Evolutionary conservation across 2,113 vertebrate species (phyloP), one percentile per base, ranked within the genome.

Genomic region (Oreamnos americanus): DNA sequence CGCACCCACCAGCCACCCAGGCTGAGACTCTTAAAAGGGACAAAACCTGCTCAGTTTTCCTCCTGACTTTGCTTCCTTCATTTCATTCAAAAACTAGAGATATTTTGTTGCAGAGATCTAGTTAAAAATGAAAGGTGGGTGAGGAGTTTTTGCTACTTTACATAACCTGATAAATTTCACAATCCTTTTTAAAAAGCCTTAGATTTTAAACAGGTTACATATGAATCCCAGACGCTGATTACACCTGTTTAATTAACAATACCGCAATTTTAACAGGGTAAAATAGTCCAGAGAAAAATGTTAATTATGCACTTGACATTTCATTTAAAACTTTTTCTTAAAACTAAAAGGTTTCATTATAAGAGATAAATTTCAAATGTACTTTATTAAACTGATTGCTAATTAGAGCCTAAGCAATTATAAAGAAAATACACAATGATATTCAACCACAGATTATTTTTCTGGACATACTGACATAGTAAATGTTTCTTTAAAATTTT

Each of bases 261-360:
- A 96, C 64, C 9, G 79, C 76, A 87, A 82, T 92, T 83, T 97
- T 76, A 96, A 96, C 57, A 97, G 90, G 92, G 81, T 94, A 85
- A 96, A n/a, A 85, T 64, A 55, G 97, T 98, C 97, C 96, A 97
- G 43, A 95, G 96, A 95, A 98, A 98, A 98, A 98, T 98, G 98
- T 97, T 97, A 90, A 95, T 98, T 98, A 98, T 96, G 96, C 96
- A 98, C 67, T 96, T 98, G 97, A 98, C 97, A 98, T 98, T 98
- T 98, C 98, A 91, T 5, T 96, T 94, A 97, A 95, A 76, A 81
- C 74, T 96, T 90, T 96, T 98, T 95, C 81, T 97, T 90, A 95
- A 53, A 89, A 98, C 98, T 98, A 94, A 98, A 98, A 98, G 97
- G 88, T 98, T 98, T 98, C 95, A 97, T 98, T 96, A 95, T 93